Percentiles rank a stretch among this genome's conserved stretches.
Conservation (phyloP, 2,113 vertebrate genomes). For the Brachypodius melanocephalos region DNA sequence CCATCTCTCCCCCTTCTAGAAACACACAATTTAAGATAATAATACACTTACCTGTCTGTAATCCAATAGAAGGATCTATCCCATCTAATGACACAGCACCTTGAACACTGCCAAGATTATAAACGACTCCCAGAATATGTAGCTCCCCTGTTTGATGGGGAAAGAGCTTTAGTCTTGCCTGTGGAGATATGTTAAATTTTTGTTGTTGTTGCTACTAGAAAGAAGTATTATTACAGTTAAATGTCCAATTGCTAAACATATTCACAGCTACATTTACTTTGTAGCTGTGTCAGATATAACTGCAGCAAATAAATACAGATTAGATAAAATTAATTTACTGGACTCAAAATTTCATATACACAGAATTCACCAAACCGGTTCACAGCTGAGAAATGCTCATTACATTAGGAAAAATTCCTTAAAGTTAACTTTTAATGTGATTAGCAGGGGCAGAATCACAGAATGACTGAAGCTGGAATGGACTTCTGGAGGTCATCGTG, state of each 20-base stretch:
- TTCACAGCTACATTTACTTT: background rate
- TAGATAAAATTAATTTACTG: background rate
- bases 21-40: background rate
- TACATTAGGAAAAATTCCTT: background rate
- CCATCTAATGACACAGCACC: slow-evolving; percentile 74
- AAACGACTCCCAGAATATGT: slow-evolving; percentile 90
- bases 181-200: slow-evolving; percentile 75
- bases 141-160: slow-evolving; percentile 92
- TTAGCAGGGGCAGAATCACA: background rate
- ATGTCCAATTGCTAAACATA: background rate
- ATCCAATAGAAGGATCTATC: slow-evolving; percentile 71
- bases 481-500: background rate
- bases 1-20: background rate
- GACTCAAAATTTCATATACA: background rate
- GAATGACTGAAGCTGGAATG: background rate
- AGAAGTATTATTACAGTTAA: slow-evolving; percentile 38
- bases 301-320: background rate
- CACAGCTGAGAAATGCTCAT: background rate
- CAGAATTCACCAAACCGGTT: background rate
- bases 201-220: slow-evolving; percentile 72
- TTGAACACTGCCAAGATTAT: slow-evolving; percentile 86
- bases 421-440: background rate
- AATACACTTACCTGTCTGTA: slow-evolving; percentile 76
- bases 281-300: background rate
- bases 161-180: slow-evolving; percentile 95